Evolutionary conservation across 2,113 vertebrate genomes (phyloP).

Genomic region (Oreotrochilus melanogaster): DNA sequence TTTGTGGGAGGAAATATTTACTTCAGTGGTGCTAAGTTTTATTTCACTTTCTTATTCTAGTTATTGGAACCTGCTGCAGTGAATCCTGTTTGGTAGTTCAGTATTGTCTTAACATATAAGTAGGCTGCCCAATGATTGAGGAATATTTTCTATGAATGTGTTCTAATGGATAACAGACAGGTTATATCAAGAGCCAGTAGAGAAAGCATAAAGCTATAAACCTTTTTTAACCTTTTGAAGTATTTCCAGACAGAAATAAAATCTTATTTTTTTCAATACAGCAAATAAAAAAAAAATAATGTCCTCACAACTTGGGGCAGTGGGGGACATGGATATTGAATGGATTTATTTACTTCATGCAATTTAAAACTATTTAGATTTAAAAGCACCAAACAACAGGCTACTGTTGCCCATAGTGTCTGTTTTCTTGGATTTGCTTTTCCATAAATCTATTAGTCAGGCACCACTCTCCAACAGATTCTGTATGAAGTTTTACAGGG

Average conservation of each 20-base stretch:
- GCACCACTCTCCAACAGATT: neutral
- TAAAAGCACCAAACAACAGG: neutral
- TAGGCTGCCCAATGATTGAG: neutral
- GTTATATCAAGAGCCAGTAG: neutral
- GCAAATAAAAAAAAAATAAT: neutral
- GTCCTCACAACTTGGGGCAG: neutral
- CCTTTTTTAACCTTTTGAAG: neutral
- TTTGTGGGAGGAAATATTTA: neutral
- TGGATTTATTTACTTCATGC: neutral
- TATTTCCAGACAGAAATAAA: neutral
- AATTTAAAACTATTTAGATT: neutral
- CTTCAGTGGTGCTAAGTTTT: neutral
- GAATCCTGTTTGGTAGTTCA: neutral
- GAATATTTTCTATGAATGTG: neutral
- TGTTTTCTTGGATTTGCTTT: constrained; percentile 13
- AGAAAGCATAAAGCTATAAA: neutral
- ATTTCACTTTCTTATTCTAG: neutral
- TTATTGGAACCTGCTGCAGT: neutral
- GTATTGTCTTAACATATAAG: neutral
- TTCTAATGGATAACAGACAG: neutral
- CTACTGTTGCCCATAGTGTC: neutral
- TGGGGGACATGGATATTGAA: neutral
- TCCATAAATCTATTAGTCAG: neutral
- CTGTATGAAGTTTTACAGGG: neutral
- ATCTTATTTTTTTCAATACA: neutral